Percentiles rank a stretch among this genome's conserved stretches.
Evolutionary conservation across 2,113 vertebrate species (phyloP).

Genomic region (Oncorhynchus kisutch): DNA sequence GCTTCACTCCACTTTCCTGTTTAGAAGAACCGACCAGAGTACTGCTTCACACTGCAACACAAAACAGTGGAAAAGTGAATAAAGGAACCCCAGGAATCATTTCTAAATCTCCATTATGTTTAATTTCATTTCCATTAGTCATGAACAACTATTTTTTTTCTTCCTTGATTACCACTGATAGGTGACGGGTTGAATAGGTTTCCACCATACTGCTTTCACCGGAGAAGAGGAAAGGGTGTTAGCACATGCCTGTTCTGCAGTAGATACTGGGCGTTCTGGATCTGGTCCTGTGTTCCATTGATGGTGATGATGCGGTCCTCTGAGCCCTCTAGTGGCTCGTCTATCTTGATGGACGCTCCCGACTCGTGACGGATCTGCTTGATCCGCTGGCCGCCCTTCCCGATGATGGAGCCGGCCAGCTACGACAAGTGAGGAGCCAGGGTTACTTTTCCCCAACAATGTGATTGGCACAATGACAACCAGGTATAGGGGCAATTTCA

Average conservation of each 20-base stretch:
- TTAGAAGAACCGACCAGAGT: constrained; percentile 98
- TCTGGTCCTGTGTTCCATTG: constrained; percentile 98
- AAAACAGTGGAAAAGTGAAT: not conserved
- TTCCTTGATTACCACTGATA: no score
- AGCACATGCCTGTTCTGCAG: constrained; percentile 92
- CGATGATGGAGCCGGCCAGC: constrained; percentile 97
- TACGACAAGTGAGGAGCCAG: constrained; percentile 46
- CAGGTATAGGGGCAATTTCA: no score
- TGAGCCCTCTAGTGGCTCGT: constrained; percentile 95
- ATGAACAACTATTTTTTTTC: no score
- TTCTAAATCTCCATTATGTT: no score
- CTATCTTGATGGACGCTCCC: constrained; percentile 97
- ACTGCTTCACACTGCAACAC: constrained; percentile 96
- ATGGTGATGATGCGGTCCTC: constrained; percentile 99
- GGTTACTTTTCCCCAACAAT: not conserved
- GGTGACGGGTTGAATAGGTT: no score
- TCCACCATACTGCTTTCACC: no score
- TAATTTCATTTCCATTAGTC: no score
- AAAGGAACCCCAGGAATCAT: not conserved
- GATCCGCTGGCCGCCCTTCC: constrained; percentile 95
- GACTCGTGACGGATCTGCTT: constrained; percentile 98
- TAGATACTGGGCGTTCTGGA: constrained; percentile 98
- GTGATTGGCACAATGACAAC: no score
- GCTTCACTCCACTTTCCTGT: constrained; percentile 82
- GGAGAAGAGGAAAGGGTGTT: no score